Conservation (phyloP, 2,797 vertebrate species). For the Diplodus puntazzo region DNA sequence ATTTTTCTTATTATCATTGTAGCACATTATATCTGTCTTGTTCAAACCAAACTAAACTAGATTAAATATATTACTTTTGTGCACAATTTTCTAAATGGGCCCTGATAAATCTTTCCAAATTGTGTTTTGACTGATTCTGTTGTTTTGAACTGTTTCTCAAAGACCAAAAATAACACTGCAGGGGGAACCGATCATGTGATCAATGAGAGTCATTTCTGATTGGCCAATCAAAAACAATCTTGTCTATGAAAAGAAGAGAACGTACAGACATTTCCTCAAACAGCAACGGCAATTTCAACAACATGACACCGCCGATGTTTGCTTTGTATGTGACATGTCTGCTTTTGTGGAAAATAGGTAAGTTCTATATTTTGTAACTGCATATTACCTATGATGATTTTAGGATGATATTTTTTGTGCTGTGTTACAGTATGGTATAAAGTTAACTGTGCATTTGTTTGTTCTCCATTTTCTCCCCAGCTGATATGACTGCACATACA, state of each 20-base stretch:
- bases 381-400: neutral
- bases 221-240: slow-evolving; percentile 20
- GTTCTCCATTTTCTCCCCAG: slow-evolving; percentile 29
- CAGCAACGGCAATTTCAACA: neutral
- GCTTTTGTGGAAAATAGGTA: slow-evolving; percentile 42
- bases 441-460: neutral
- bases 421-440: neutral
- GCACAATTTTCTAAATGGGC: neutral
- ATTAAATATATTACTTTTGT: neutral
- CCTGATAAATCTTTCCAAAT: neutral
- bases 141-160: neutral
- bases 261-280: slow-evolving; percentile 1
- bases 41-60: neutral
- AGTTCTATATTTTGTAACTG: neutral
- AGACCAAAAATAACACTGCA: neutral
- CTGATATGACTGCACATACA: neutral
- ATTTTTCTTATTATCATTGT: neutral
- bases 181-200: slow-evolving; percentile 24
- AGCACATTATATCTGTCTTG: neutral
- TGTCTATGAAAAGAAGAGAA: slow-evolving; percentile 34
- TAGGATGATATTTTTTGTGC: rapidly evolving
- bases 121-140: neutral
- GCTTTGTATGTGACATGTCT: slow-evolving; percentile 29
- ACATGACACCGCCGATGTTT: slow-evolving; percentile 38
- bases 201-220: slow-evolving; percentile 12